These are phyloP conservation scores for Staurois parvus DNA, from an alignment of 2,797 vertebrate species.

Conservation along the genomic window DNA sequence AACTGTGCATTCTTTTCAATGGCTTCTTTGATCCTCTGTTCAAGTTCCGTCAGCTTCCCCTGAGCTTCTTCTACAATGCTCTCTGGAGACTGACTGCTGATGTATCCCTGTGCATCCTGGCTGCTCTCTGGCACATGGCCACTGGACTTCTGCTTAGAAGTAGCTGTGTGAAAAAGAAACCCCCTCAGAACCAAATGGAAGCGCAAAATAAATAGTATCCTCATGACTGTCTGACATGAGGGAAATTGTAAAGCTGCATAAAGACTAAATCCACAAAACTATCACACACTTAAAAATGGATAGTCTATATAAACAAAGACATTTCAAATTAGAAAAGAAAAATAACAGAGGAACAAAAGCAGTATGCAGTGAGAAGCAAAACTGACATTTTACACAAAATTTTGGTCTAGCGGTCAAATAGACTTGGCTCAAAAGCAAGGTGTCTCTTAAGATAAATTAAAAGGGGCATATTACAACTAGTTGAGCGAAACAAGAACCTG, in stretches of 20 bases:
- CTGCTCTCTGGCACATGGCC: conserved; percentile 84
- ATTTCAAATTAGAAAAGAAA: conserved; percentile 9
- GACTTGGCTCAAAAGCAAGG: neutral
- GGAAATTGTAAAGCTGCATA: neutral
- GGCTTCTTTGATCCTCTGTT: conserved; percentile 86
- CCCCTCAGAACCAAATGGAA: conserved; percentile 78
- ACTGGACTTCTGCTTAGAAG: conserved; percentile 88
- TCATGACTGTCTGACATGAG: conserved; percentile 73
- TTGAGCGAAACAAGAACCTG: neutral
- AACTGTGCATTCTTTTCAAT: conserved; percentile 87
- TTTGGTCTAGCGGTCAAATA: neutral
- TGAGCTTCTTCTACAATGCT: conserved; percentile 89
- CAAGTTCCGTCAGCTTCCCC: conserved; percentile 86
- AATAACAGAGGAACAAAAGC: neutral
- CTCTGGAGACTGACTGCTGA: conserved; percentile 86
- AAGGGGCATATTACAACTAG: neutral
- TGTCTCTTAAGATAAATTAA: neutral
- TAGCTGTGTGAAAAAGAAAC: conserved; percentile 86
- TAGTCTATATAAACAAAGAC: neutral
- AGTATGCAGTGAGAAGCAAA: neutral
- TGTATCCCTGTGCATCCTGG: conserved; percentile 86
- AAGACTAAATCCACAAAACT: conserved; percentile 30
- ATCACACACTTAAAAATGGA: conserved; percentile 22
- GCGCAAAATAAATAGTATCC: conserved; percentile 74
- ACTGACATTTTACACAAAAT: neutral